Base-by-base conservation (phyloP, 2,797 vertebrate genomes). In the Tangara arthus region DNA sequence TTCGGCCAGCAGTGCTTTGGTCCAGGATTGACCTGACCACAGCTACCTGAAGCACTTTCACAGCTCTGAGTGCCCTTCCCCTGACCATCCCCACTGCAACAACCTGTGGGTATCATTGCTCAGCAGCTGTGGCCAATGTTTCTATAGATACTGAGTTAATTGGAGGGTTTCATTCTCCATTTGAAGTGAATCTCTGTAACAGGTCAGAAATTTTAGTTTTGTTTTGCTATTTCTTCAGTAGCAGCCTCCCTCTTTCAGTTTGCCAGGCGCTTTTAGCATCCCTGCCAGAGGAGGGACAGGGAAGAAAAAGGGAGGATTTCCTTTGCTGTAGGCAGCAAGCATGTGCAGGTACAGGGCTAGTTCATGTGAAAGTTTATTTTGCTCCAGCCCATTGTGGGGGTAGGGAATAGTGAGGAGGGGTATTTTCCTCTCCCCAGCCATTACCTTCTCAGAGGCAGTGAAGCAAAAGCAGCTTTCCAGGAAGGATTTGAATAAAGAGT, bases 391-490 rank as follows among this genome's bases (percentile, higher is more conserved):
- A 0, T 75, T 63, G 11, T 57, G 39, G 9, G 44, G 57, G 30
- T 15, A 92, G 53, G 20, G 65, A 86, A 32, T 56, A 53, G 22
- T 24, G 28, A 20, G 65, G 46, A 92, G 12, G 39, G 50, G 39
- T 55, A 27, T 83, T 87, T 75, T 91, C 39, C 23, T 68, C 57
- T 65, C 46, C 39, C 23, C 55, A 72, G 50, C 21, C 79, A 69
- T 88, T 88, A 53, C 63, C 12, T 93, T 63, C 80, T 94, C 49
- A 59, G 70, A 66, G 55, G 65, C 91, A 89, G 46, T 56, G 94
- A 92, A 93, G 87, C 89, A 93, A 82, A 91, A 92, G 79, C 37
- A 87, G 42, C 44, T 69, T 79, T 93, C 92, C 91, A 82, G 91
- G 82, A 86, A 89, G 89, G 72, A 68, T 73, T 27, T 81, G 81